Evolutionary conservation across 2,888 invertebrate genomes (phyloP).

Genomic region (Anarsia innoxiella): DNA sequence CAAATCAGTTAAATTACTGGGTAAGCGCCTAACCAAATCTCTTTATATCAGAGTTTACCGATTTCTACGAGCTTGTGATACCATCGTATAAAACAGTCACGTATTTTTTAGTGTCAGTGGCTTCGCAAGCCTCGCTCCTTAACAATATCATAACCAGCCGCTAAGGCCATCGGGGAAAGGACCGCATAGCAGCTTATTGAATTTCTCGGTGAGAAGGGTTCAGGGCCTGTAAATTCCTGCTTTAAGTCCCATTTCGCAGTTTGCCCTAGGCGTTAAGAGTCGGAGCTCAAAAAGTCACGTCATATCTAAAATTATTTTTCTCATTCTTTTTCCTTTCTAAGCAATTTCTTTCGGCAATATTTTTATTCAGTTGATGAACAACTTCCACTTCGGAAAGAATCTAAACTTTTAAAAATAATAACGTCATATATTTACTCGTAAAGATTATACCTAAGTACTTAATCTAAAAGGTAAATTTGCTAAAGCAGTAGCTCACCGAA

Average conservation of each 20-base stretch:
- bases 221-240: constrained; percentile 34
- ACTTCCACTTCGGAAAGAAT: no score
- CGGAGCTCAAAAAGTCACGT: no score
- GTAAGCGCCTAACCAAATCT: constrained; percentile 47
- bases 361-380: constrained; percentile 22
- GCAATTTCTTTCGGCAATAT: no score
- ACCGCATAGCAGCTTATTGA: constrained; percentile 9
- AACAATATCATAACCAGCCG: constrained; percentile 52
- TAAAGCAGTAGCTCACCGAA: not conserved
- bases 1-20: constrained; percentile 48
- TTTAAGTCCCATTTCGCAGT: constrained; percentile 29
- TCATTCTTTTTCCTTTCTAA: no score
- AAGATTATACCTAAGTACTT: not conserved
- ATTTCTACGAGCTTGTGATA: constrained; percentile 38
- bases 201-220: constrained; percentile 21
- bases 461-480: not conserved
- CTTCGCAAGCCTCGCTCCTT: constrained; percentile 35
- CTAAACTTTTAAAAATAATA: not conserved
- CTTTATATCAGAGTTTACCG: constrained; percentile 38
- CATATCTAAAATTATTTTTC: no score
- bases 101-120: constrained; percentile 53
- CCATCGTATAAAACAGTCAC: constrained; percentile 53
- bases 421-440: not conserved
- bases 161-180: constrained; percentile 7
- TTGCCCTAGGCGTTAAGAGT: no score